Conservation (phyloP, 2,888 invertebrate genomes). For the Xylocampa areola region DNA sequence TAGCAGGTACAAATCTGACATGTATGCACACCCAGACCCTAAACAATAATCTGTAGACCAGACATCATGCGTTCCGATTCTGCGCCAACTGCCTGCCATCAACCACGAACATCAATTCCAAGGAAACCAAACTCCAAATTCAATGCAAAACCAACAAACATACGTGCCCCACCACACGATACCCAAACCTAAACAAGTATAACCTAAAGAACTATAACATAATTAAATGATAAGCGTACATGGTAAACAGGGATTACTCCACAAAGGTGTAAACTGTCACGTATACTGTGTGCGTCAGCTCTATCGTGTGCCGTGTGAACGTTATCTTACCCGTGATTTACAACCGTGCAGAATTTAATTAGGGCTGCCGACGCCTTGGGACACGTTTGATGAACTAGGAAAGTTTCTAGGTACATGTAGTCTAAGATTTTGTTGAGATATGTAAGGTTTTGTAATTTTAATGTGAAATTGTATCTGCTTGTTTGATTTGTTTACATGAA, state of each 20-base stretch:
- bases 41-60: too few relatives aligned
- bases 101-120: neutral
- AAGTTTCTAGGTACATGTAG: constrained; percentile 34
- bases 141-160: constrained; percentile 2
- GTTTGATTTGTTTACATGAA: too few relatives aligned
- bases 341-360: constrained; percentile 64
- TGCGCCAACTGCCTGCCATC: neutral
- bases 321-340: constrained; percentile 70
- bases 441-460: too few relatives aligned
- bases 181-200: constrained; percentile 17
- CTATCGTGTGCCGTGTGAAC: constrained; percentile 58
- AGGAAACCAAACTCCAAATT: neutral
- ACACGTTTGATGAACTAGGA: constrained; percentile 41
- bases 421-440: too few relatives aligned
- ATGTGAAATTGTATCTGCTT: too few relatives aligned
- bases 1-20: too few relatives aligned
- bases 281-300: constrained; percentile 52
- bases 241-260: constrained; percentile 40
- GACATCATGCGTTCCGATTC: too few relatives aligned
- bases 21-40: too few relatives aligned
- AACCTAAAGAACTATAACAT: constrained; percentile 38
- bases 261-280: constrained; percentile 62
- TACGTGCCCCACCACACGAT: constrained; percentile 22
- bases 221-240: constrained; percentile 47
- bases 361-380: constrained; percentile 46